These are phyloP conservation scores for Nomada lathburiana DNA, from an alignment of 2,888 invertebrate species.

Conservation along the genomic window DNA sequence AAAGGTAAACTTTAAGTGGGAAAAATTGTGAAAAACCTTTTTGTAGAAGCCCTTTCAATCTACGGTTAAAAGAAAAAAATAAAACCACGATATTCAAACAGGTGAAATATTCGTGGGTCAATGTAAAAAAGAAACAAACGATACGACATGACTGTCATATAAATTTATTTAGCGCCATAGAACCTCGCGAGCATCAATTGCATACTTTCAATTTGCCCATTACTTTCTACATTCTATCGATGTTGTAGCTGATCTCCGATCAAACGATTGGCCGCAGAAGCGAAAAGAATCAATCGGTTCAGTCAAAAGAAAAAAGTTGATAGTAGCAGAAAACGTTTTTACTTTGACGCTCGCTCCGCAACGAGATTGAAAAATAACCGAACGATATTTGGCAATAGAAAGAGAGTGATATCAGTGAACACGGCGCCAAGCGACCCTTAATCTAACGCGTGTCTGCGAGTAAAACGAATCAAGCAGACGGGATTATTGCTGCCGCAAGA, in stretches of 20 bases:
- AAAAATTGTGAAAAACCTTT: slow-evolving; percentile 19
- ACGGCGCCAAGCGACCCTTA: slow-evolving; percentile 48
- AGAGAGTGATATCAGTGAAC: slow-evolving; percentile 25
- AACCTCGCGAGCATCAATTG: not conserved
- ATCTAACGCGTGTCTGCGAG: slow-evolving; percentile 56
- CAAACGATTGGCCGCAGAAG: not conserved
- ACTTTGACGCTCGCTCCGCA: not conserved
- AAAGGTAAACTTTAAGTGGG: not conserved
- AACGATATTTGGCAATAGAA: slow-evolving; percentile 6
- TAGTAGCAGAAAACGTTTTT: not conserved
- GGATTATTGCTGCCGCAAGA: slow-evolving; percentile 39
- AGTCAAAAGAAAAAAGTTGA: not conserved
- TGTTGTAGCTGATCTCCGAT: not conserved
- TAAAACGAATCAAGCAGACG: slow-evolving; percentile 45
- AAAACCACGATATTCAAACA: not conserved
- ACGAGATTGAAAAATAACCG: slow-evolving; percentile 29
- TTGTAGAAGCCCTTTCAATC: slow-evolving; percentile 16
- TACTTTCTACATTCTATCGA: not conserved
- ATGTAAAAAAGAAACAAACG: not conserved
- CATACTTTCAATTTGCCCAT: slow-evolving; percentile 3
- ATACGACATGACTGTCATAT: not conserved
- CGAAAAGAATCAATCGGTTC: not conserved
- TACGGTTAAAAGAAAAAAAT: not conserved
- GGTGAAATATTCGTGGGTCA: slow-evolving; percentile 27
- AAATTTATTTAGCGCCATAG: slow-evolving; percentile 22